phyloP scores from a whole-genome alignment of 2,113 vertebrate species.

The Xenopus tropicalis region UCB_Xtro_10.0 CM004445.2:114306501-114307000 shows the following conservation, averaged over 20 bases:
- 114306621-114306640: too few species aligned
- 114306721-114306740: constrained; percentile 11
- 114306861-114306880: constrained; percentile 98
- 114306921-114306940: constrained; percentile 98
- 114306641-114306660: too few species aligned
- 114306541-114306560: too few species aligned
- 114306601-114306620: too few species aligned
- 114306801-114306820: constrained; percentile 76
- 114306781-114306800: constrained; percentile 65
- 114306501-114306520: too few species aligned
- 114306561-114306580: too few species aligned
- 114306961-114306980: constrained; percentile 91
- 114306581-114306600: too few species aligned
- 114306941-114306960: constrained; percentile 99
- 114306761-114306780: constrained; percentile 69
- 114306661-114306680: too few species aligned
- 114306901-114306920: constrained; percentile 99
- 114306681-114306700: not conserved
- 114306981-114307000: constrained; percentile 94
- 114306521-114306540: too few species aligned
- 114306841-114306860: constrained; percentile 98
- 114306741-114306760: constrained; percentile 51
- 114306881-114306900: constrained; percentile 99
- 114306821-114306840: constrained; percentile 83
- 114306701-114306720: not conserved